Conservation (phyloP, 2,888 invertebrate species). For the Yponomeuta evonymella region DNA sequence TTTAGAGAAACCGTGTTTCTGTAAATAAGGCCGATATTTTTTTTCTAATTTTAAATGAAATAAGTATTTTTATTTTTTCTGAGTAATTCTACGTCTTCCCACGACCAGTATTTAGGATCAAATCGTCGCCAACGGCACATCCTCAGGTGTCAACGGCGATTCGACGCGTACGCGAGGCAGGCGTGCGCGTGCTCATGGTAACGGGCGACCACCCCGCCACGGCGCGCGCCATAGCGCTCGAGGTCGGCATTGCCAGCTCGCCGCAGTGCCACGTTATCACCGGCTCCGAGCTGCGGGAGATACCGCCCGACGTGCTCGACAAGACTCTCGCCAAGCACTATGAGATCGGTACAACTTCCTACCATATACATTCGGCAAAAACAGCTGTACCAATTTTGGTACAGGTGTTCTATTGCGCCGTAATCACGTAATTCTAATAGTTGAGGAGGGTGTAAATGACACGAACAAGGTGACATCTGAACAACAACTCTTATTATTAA, state of each 20-base stretch:
- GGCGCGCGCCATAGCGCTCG: constrained; percentile 84
- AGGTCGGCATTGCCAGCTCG: constrained; percentile 82
- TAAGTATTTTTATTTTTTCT: too few relatives aligned
- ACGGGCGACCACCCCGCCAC: constrained; percentile 91
- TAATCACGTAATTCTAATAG: too few relatives aligned
- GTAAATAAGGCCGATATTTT: too few relatives aligned
- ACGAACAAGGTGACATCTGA: too few relatives aligned
- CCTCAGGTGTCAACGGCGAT: constrained; percentile 70
- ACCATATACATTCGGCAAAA: background rate
- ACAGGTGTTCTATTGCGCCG: background rate
- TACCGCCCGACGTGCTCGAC: constrained; percentile 74
- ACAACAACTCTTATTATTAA: too few relatives aligned
- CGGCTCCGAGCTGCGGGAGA: constrained; percentile 73
- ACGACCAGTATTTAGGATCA: too few relatives aligned
- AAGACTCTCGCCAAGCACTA: constrained; percentile 57
- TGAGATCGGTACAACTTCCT: constrained; percentile 48
- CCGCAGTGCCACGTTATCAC: constrained; percentile 73
- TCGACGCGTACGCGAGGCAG: constrained; percentile 81
- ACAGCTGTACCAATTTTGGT: background rate
- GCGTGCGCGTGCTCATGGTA: constrained; percentile 87
- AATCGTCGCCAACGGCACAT: too few relatives aligned
- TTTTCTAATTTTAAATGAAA: too few relatives aligned
- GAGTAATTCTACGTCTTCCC: too few relatives aligned
- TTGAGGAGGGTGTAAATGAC: too few relatives aligned
- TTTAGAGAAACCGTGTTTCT: too few relatives aligned